A percentile compares a stretch with the other conserved stretches of the same genome.
These are phyloP conservation scores for Limnothrissa miodon DNA, from an alignment of 2,113 vertebrate species.

Conservation along the genomic window DNA sequence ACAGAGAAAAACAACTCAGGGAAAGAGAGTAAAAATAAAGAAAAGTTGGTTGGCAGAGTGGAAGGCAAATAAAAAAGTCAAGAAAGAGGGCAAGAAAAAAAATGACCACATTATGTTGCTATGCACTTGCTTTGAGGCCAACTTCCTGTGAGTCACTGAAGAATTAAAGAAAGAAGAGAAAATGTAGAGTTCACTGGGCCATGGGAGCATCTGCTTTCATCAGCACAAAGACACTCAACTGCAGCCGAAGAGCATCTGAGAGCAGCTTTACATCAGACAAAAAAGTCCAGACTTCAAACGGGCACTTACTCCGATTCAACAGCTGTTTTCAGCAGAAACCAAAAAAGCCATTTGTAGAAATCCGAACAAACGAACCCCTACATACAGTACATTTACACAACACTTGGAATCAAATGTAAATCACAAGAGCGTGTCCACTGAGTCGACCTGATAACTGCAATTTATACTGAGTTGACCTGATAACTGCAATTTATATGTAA, in stretches of 20 bases:
- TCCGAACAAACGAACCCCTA: neutral
- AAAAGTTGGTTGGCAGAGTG: neutral
- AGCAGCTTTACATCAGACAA: neutral
- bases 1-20: neutral
- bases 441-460: no score
- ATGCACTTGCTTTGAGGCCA: constrained; percentile 8
- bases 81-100: constrained; percentile 8
- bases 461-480: neutral
- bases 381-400: neutral
- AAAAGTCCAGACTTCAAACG: neutral
- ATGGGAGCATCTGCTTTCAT: neutral
- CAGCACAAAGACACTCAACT: neutral
- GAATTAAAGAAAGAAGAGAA: neutral
- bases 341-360: neutral
- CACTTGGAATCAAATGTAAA: neutral
- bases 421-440: neutral
- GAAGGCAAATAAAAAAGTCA: neutral
- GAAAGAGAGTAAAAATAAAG: neutral
- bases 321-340: neutral
- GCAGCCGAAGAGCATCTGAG: neutral
- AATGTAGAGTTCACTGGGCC: constrained; percentile 5
- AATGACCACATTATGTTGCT: constrained; percentile 12
- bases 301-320: neutral
- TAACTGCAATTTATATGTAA: neutral
- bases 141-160: neutral